Evolutionary conservation across 2,888 invertebrate species (phyloP), one percentile per base, ranked within the genome.

Genomic region (Pocota personata): DNA sequence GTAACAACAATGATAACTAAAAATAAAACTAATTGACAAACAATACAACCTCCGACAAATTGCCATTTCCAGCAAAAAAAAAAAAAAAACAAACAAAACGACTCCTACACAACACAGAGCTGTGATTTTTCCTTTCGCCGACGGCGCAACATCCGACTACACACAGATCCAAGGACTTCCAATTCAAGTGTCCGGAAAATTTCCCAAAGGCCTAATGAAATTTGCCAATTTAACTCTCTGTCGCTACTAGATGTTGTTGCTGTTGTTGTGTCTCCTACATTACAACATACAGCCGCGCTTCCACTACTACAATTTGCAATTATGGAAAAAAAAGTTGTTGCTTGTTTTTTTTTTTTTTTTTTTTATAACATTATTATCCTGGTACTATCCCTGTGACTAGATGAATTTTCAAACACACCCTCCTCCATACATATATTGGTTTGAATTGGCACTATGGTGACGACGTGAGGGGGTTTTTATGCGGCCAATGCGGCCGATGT

Each of bases 151-250:
- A 77, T 55, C 50, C 21, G 30, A 72, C 60, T 50, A 55, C 55
- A 46, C 69, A 50, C 35, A 64, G 24, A 72, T 67, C 43, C 72
- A 82, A 72, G 77, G 87, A 88, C 55, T 75, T 77, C 88, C 89
- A 89, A 90, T 89, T 91, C 89, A 91, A 90, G 90, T 90, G 89
- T 89, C 90, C 90, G 90, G 90, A 90, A 91, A 91, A 91, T 91
- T 91, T 91, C 91, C 91, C 91, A 90, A 71, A 89, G 91, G 91
- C 89, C 90, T 91, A 91, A 90, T 91, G 91, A 91, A 90, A 90
- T 84, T 84, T 79, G 50, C 75, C 75, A 79, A 64, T 75, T 79
- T 58, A 73, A 67, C 48, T 73, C 48, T 64, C 48, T 27, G 14
- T 60, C 32, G 32, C 57, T 43, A 19, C 35, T 35, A 21, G 19